Base-by-base conservation (phyloP, 2,888 invertebrate genomes). In the Zygothrica quintamaculata region DNA sequence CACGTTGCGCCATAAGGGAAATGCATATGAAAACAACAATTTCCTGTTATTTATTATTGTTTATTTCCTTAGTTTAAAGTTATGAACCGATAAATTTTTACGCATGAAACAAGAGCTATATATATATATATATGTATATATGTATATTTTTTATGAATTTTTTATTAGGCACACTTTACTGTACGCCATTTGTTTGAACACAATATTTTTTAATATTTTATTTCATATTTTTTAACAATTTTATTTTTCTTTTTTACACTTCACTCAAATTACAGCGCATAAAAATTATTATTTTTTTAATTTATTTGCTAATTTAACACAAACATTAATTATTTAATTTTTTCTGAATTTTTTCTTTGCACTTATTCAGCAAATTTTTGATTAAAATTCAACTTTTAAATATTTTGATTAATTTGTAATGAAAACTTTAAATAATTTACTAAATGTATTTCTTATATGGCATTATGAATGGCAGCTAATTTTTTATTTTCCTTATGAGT, bases 381-480 rank as follows among this genome's bases (percentile, higher is more conserved):
- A 31, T 31, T 36, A 18, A 11, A n/a, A 33, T 18, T 31, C 18
- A 3, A 8, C 18, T 15, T 25, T 34, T 29, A 12, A 8, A 25
- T 3, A 11, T 29, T 13, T 34, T 12, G 7, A 40, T 12, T n/a
- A 12, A 7, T 6, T 43, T 22, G n/a, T n/a, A 47, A 6, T 36
- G 7, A 36, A 34, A 15, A 25, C 22, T 48, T 36, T 34, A 5
- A 53, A 34, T 12, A 46, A 9, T 46, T 25, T 58, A 47, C 16
- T 53, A n/a, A 29, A 43, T 55, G 13, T 40, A 56, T 67, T 22
- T 22, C 18, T 42, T 56, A 53, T 48, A 39, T 55, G 42, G 55
- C 55, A 52, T 46, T 51, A 61, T 71, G 61, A 71, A 71, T 71
- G 71, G 53, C 50, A 57, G 43, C 62, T 58, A 57, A 62, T 71